Conservation (phyloP, 2,888 invertebrate genomes). For the Patella caerulea region DNA sequence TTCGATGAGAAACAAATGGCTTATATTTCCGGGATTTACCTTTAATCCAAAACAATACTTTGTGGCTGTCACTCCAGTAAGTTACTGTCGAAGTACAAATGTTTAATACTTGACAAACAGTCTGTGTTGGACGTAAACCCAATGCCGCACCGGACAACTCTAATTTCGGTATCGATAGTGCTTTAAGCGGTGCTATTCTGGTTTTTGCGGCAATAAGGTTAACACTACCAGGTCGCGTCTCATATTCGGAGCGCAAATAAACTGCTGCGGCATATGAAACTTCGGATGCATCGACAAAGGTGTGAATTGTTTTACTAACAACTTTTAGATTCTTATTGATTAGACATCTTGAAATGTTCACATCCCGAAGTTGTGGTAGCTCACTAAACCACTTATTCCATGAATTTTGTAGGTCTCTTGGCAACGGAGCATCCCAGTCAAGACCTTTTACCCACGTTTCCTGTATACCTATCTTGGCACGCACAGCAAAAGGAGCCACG, state of each 20-base stretch:
- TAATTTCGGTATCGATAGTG: no score
- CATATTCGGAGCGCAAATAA: neutral
- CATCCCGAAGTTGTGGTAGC: neutral
- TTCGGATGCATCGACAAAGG: neutral
- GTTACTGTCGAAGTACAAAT: no score
- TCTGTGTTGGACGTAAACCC: no score
- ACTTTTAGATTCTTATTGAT: neutral
- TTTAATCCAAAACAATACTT: no score
- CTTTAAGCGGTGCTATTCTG: neutral
- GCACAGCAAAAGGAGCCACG: no score
- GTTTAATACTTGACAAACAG: no score
- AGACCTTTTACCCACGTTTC: neutral
- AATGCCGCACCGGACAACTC: no score
- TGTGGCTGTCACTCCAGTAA: no score
- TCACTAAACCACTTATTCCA: neutral
- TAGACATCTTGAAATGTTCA: neutral
- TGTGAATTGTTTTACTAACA: neutral
- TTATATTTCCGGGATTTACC: no score
- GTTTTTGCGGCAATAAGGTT: neutral
- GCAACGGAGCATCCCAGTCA: neutral
- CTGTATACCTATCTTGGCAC: neutral
- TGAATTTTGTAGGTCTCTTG: neutral
- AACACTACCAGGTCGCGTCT: neutral
- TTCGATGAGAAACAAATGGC: no score
- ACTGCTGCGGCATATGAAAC: neutral